Base-by-base conservation (phyloP, 1,140 invertebrate genomes). In the Thaumetopoea pityocampa region DNA sequence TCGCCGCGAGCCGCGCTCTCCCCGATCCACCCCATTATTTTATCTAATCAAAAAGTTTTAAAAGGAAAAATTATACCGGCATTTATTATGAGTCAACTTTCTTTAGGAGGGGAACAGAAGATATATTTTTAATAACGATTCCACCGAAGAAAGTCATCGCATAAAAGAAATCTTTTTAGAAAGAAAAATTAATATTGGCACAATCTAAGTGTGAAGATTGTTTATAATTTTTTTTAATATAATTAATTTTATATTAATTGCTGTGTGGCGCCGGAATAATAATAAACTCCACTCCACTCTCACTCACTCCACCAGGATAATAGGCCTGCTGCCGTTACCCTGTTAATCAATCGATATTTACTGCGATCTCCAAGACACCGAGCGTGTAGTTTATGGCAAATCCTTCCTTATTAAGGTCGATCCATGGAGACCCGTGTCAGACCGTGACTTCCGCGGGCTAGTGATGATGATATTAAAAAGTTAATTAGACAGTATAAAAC, bases 41-140 rank as follows among this genome's bases (percentile, higher is more conserved):
- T 81, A 86, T 86, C 84, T 85, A 86, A 86, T 86, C 82, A 85
- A 85, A 86, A 86, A 85, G 74, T 86, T 86, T 85, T 85, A 85
- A 85, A 81, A 80, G 74, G 79, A 86, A 82, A 86, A 85, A 85
- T 85, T 85, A 86, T 85, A 63, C 85, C 69, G 71, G 64, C 74
- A 77, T 84, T 85, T 86, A 86, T 86, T 85, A 86, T 84, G 77
- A 86, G 80, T 76, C 74, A 80, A 80, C 78, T 85, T 84, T 85
- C 77, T 76, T 80, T 66, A 29, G 49, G 62, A 69, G 73, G 69
- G 74, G 74, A 73, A 59, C 63, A 53, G 44, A 47, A 67, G 70
- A 78, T 79, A 74, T 76, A 74, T 83, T 84, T 74, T 84, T 81
- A 80, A 84, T 81, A 81, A 83, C 76, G 72, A 70, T 60, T 50